phyloP scores from a whole-genome alignment of 2,113 vertebrate genomes.

The Eudorcas thomsonii region DNA sequence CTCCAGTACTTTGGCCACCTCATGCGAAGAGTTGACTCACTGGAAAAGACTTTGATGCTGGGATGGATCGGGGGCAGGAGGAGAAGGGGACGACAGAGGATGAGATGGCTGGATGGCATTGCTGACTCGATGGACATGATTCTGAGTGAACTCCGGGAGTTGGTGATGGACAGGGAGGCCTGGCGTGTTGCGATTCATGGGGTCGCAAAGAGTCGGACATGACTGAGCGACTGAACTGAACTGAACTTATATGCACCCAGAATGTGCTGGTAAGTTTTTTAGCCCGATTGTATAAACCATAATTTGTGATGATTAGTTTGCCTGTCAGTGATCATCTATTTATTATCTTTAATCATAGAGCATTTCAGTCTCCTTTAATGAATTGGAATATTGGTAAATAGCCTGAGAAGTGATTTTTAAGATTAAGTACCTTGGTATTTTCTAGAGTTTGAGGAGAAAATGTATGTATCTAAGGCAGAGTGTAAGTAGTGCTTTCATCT shows the following conservation, averaged over 20 bases:
- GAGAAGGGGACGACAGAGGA: too few relatives aligned
- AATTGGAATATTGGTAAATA: not conserved
- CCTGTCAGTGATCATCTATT: not conserved
- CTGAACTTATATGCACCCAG: not conserved
- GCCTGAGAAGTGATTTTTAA: not conserved
- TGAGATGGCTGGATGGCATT: too few relatives aligned
- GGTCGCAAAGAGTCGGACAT: too few relatives aligned
- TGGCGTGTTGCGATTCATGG: too few relatives aligned
- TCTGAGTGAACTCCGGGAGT: too few relatives aligned
- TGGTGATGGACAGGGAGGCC: too few relatives aligned
- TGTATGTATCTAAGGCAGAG: not conserved
- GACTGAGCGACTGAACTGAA: too few relatives aligned
- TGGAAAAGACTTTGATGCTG: too few relatives aligned
- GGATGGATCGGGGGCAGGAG: too few relatives aligned
- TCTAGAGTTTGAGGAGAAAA: not conserved
- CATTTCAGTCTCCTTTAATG: not conserved
- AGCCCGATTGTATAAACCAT: not conserved
- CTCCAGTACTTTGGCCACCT: too few relatives aligned
- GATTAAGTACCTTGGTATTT: not conserved
- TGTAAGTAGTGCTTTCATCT: not conserved
- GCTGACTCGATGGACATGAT: too few relatives aligned
- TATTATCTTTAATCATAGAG: not conserved
- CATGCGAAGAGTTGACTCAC: too few relatives aligned
- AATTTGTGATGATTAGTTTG: slow-evolving; percentile 60
- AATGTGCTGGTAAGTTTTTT: not conserved